Base-by-base conservation (phyloP, 2,888 invertebrate genomes). In the Leptopterna dolabrata region DNA sequence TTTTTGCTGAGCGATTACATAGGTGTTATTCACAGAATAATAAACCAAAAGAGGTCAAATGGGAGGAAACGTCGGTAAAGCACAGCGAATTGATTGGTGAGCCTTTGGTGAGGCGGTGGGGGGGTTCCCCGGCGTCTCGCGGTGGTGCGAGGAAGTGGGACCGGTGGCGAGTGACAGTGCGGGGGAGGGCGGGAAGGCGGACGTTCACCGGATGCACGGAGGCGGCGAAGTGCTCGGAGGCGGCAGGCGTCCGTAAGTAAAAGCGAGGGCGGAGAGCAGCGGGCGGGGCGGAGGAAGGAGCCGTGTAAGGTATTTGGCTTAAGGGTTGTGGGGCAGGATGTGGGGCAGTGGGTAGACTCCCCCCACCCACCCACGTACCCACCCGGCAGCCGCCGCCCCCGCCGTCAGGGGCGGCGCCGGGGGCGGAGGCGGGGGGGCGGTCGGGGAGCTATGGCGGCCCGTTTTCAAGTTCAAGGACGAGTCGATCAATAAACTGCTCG, bases 391-490 rank as follows among this genome's bases (percentile, higher is more conserved):
- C 45, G 1, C 63, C 55, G 16, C 19, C 24, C 24, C 24, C 6
- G 9, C 24, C 63, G 4, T 24, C 24, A 11, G 76, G n/a, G 30
- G 36, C 0, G 30, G 76, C 27, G 16, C 29, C n/a, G n/a, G 13
- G 30, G 76, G 30, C 7, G 30, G 76, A 1, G 43, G 41, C 78
- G n/a, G 13, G 76, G 71, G 43, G 76, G 76, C 43, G 43, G 76
- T 45, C 13, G 78, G 78, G 78, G 45, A 43, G 78, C 78, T 43
- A 78, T 78, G 78, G 78, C 78, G 78, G 78, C 78, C 45, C 78
- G 45, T 43, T 78, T 63, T 78, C 78, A 78, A 78, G 78, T 78
- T 78, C 78, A 78, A 78, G 78, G 78, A 78, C 78, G 78, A 47
- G 19, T 14, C 78, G 78, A 78, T 78, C 78, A 78, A 78, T 78